These are phyloP conservation scores for Drosophila persimilis DNA, from an alignment of 1,140 invertebrate species.

Conservation along the genomic window DNA sequence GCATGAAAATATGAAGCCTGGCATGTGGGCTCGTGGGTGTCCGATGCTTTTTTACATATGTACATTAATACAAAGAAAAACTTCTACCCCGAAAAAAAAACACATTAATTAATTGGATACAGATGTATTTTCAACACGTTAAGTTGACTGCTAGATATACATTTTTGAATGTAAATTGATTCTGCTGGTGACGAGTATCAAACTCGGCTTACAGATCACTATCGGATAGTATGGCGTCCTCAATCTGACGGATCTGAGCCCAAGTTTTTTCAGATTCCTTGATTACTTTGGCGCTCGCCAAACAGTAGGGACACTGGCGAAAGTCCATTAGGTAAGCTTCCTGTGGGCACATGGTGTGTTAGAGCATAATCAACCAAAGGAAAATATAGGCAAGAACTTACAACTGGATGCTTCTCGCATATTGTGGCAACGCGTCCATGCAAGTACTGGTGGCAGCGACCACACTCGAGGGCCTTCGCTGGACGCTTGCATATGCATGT, in stretches of 20 bases:
- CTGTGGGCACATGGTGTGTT: no score
- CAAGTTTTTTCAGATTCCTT: constrained; percentile 4
- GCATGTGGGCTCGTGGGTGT: no score
- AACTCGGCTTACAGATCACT: constrained; percentile 47
- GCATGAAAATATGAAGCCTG: no score
- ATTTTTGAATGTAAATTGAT: no score
- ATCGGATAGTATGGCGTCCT: constrained; percentile 32
- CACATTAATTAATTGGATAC: no score
- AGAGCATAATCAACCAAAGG: not conserved
- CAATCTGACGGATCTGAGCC: constrained; percentile 39
- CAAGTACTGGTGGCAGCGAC: constrained; percentile 51
- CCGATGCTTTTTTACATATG: no score
- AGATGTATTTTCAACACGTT: no score
- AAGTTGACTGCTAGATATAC: no score
- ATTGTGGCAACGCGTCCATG: constrained; percentile 31
- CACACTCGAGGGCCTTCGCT: constrained; percentile 36
- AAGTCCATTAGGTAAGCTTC: no score
- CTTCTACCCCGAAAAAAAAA: no score
- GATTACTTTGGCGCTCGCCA: not conserved
- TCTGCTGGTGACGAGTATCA: constrained; percentile 14
- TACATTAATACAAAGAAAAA: no score
- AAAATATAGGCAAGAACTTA: constrained; percentile 9
- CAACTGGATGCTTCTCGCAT: constrained; percentile 46
- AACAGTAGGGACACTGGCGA: not conserved
- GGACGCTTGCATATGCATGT: constrained; percentile 40